Evolutionary conservation across 2,888 invertebrate genomes (phyloP), one percentile per base, ranked within the genome.

Genomic region (Hydraecia micacea): DNA sequence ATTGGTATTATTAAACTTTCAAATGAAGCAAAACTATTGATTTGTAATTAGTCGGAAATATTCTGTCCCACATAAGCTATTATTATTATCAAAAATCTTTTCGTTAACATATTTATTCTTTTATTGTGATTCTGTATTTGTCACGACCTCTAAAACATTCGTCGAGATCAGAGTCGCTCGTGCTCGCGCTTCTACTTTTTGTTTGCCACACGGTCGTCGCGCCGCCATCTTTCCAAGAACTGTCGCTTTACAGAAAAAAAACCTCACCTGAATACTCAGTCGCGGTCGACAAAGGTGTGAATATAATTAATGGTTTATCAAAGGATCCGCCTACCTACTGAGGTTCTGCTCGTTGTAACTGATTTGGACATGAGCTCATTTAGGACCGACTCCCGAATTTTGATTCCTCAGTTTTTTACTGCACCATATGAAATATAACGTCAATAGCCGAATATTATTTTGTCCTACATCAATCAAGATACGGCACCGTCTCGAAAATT

Each of bases 241-340:
- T 93, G 94, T 93, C 94, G 91, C 91, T 88, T 90, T 90, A 86
- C 80, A 89, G 89, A 93, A 93, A 94, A 94, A 87, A 90, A 89
- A 83, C 89, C 58, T 88, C 85, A 87, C 87, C 89, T 88, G 87
- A 90, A 90, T 91, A 86, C 86, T 88, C 91, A 86, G 90, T 86
- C 87, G 92, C 90, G 92, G 92, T 92, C 92, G 91, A 90, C 93
- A 87, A 92, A 96, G 96, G 96, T 96, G 96, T 96, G 95, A 96
- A 96, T 95, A 93, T 96, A 96, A 96, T 96, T 95, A 95, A 96
- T 96, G 94, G 93, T 92, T 89, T 92, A 94, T 96, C 95, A 96
- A 96, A 95, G 92, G 92, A 87, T 81, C 94, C 94, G 94, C 93
- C 93, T 91, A 86, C 91, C 86, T 83, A 86, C 91, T 86, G 86